These are phyloP conservation scores for Aegotheles bennettii DNA, from an alignment of 2,113 vertebrate species.

Conservation along the genomic window DNA sequence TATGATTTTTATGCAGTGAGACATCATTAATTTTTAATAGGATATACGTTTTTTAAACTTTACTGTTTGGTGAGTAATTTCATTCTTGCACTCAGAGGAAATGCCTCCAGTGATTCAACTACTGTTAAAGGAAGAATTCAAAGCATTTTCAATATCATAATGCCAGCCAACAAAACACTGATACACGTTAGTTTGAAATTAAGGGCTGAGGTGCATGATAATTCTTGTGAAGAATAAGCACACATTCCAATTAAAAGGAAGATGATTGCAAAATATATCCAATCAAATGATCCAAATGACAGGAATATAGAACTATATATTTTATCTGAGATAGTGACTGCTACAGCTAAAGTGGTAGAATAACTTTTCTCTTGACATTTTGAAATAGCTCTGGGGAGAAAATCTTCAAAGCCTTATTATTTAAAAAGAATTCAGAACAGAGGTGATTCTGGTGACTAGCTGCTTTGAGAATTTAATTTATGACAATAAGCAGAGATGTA, in stretches of 20 bases:
- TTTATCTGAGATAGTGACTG: conserved; percentile 3
- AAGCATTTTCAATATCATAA: not conserved
- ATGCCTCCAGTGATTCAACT: not conserved
- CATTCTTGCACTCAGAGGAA: not conserved
- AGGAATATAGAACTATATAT: not conserved
- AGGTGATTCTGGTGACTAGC: not conserved
- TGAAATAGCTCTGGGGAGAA: not conserved
- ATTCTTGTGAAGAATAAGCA: not conserved
- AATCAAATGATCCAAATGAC: not conserved
- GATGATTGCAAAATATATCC: not conserved
- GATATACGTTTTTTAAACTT: not conserved
- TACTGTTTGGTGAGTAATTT: not conserved
- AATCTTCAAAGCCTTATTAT: not conserved
- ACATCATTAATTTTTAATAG: not conserved
- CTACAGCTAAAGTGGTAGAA: not conserved
- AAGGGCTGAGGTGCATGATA: not conserved
- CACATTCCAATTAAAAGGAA: conserved; percentile 27
- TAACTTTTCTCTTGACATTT: not conserved
- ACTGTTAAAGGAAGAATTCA: not conserved
- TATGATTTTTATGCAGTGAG: not conserved
- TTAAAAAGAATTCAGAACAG: not conserved
- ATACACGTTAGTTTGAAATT: not conserved
- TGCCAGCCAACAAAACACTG: not conserved
- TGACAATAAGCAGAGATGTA: not conserved
- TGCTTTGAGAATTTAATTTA: not conserved